Evolutionary conservation across 2,113 vertebrate species (phyloP).

Genomic region (Cebidichthys violaceus): DNA sequence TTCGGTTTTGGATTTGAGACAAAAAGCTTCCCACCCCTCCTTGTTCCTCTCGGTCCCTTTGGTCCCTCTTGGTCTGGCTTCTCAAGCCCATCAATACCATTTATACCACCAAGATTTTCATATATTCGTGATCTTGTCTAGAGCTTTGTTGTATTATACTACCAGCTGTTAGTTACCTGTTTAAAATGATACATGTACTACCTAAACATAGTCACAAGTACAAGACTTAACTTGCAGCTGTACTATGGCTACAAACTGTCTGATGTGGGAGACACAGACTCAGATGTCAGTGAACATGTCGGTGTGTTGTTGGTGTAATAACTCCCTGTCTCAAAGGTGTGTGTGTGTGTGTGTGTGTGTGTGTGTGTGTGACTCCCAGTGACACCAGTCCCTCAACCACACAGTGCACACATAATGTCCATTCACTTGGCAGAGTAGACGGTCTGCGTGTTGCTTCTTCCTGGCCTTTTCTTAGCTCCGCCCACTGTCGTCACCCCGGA

Average conservation of each 20-base stretch:
- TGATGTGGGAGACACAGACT: neutral
- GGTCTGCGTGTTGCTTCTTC: neutral
- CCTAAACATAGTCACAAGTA: neutral
- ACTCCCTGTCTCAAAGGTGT: conserved; percentile 25
- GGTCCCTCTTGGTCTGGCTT: neutral
- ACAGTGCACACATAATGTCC: conserved; percentile 1
- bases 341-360: conserved; percentile 24
- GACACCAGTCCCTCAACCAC: conserved; percentile 15
- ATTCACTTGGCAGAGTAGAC: neutral
- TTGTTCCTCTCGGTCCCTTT: neutral
- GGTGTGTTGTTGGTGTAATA: conserved; percentile 28
- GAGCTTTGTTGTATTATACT: neutral
- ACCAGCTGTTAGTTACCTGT: neutral
- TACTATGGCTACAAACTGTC: neutral
- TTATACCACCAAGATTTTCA: neutral
- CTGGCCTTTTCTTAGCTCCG: neutral
- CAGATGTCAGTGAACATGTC: neutral
- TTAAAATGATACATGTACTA: neutral
- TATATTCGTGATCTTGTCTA: neutral
- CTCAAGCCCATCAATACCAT: neutral
- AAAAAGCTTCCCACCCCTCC: neutral
- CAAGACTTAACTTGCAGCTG: neutral
- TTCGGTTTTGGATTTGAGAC: conserved; percentile 1
- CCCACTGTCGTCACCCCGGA: conserved; percentile 18
- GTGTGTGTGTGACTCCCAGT: conserved; percentile 31